Conservation (phyloP, 2,797 vertebrate genomes). For the Antennarius maculatus region DNA sequence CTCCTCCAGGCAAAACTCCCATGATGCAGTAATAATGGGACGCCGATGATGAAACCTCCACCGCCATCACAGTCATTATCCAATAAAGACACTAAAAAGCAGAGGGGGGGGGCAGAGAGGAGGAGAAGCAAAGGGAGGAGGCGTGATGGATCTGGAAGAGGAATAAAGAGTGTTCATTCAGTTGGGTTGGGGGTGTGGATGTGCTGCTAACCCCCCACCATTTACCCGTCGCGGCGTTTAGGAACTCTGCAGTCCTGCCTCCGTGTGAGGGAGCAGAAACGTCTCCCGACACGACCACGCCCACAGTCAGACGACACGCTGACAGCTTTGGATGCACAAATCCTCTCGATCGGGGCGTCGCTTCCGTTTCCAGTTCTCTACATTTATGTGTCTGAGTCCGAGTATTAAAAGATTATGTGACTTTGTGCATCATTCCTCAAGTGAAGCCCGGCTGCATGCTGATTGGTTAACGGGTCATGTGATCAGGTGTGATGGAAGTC, state of each 20-base stretch:
- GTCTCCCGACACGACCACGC: slow-evolving; percentile 69
- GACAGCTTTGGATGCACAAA: slow-evolving; percentile 78
- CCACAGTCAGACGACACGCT: slow-evolving; percentile 68
- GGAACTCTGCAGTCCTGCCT: slow-evolving; percentile 77
- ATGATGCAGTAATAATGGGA: slow-evolving; percentile 74
- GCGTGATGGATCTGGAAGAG: slow-evolving; percentile 64
- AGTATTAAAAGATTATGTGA: slow-evolving; percentile 77
- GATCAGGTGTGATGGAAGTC: neutral
- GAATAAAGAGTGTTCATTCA: slow-evolving; percentile 71
- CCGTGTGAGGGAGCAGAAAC: slow-evolving; percentile 80
- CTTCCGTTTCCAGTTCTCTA: slow-evolving; percentile 72
- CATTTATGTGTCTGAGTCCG: slow-evolving; percentile 70
- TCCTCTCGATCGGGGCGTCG: slow-evolving; percentile 80
- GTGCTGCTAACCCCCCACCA: slow-evolving; percentile 9
- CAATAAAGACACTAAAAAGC: slow-evolving; percentile 54
- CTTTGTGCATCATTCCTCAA: slow-evolving; percentile 20
- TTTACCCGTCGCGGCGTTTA: slow-evolving; percentile 66
- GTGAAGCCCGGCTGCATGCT: slow-evolving; percentile 5
- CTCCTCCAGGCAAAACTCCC: slow-evolving; percentile 71
- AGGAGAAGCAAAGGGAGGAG: slow-evolving; percentile 35
- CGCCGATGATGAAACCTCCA: slow-evolving; percentile 75
- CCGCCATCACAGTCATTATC: slow-evolving; percentile 74
- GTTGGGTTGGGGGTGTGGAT: slow-evolving; percentile 69
- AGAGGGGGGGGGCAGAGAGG: slow-evolving; percentile 17
- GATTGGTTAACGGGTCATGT: slow-evolving; percentile 32